Percentiles rank a stretch among this genome's conserved stretches.
Evolutionary conservation across 2,797 vertebrate genomes (phyloP).

Genomic region (Tachyglossus aculeatus): DNA sequence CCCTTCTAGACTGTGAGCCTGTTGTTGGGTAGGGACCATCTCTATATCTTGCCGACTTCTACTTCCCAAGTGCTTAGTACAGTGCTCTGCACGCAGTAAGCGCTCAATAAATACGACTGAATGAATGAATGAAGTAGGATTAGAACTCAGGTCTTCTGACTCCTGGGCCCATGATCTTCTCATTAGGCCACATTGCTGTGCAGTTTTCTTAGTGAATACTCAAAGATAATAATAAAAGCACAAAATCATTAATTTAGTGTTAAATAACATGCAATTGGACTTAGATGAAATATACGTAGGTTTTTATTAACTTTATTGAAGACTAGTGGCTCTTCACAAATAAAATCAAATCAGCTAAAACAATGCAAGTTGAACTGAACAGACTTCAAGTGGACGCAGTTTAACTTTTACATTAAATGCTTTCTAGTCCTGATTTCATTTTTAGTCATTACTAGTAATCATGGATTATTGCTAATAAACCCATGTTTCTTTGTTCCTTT

Average conservation of each 20-base stretch:
- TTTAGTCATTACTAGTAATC: too few species aligned
- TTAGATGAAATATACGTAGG: constrained; percentile 29
- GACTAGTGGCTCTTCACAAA: constrained; percentile 39
- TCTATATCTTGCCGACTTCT: too few species aligned
- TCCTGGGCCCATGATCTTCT: too few species aligned
- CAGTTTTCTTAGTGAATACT: constrained; percentile 42
- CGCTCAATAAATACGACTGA: too few species aligned
- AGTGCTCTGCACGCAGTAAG: too few species aligned
- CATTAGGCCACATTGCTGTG: neutral
- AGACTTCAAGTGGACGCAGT: constrained; percentile 19
- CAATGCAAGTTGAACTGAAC: constrained; percentile 1
- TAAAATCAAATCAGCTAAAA: constrained; percentile 42
- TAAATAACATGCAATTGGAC: constrained; percentile 17
- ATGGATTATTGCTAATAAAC: too few species aligned
- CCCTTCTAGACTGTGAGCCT: too few species aligned
- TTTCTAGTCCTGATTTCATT: neutral
- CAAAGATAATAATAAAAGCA: constrained; percentile 17
- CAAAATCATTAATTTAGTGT: constrained; percentile 27
- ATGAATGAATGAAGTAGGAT: too few species aligned
- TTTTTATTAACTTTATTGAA: constrained; percentile 36
- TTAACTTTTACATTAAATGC: constrained; percentile 8
- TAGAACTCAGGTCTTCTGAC: too few species aligned
- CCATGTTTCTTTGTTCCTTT: too few species aligned
- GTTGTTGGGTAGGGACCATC: too few species aligned
- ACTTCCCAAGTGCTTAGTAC: too few species aligned